Conservation (phyloP, 2,797 vertebrate genomes). For the Coracias cyanogaster region DNA sequence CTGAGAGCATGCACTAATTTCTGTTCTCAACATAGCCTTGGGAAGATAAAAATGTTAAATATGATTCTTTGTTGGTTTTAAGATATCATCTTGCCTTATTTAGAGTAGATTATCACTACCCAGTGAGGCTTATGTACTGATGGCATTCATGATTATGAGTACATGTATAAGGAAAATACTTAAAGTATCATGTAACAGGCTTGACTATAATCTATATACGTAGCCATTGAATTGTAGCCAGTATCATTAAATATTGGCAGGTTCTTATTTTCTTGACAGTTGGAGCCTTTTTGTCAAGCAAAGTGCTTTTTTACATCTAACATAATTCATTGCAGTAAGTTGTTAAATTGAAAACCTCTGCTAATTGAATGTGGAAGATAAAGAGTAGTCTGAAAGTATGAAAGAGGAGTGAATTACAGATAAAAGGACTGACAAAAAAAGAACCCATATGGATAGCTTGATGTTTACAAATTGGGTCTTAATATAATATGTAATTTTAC, state of each 20-base stretch:
- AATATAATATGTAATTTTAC: not conserved
- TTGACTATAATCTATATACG: not conserved
- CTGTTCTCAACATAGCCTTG: not conserved
- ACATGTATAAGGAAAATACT: not conserved
- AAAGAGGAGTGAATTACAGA: not conserved
- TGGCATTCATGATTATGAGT: conserved; percentile 8
- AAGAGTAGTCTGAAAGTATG: not conserved
- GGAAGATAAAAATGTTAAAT: conserved; percentile 48
- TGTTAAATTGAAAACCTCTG: not conserved
- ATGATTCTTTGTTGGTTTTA: not conserved
- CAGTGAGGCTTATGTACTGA: not conserved
- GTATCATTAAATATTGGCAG: not conserved
- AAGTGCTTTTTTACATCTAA: not conserved
- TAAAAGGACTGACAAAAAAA: not conserved
- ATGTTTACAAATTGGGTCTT: not conserved
- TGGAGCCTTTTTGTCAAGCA: conserved; percentile 7
- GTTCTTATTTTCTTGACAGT: not conserved
- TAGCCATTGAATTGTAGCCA: not conserved
- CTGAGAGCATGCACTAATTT: conserved; percentile 35
- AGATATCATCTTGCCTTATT: conserved; percentile 22
- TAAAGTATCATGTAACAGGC: not conserved
- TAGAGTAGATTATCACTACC: conserved; percentile 18
- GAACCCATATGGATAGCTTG: not conserved
- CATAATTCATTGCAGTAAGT: not conserved
- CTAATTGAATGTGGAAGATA: not conserved